Conservation (phyloP, 1,140 invertebrate species). For the Trichonephila inaurata region DNA sequence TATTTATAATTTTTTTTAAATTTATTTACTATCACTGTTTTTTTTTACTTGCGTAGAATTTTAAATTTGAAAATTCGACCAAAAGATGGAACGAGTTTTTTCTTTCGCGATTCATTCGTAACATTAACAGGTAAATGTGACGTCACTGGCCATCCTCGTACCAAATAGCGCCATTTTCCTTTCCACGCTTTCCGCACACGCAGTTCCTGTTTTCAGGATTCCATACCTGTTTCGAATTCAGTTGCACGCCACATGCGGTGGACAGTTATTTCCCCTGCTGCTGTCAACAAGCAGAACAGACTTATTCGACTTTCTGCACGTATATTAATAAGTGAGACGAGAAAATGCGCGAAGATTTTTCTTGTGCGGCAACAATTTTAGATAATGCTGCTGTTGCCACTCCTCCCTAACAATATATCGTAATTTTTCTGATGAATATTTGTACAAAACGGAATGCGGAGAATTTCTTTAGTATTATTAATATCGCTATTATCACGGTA, state of each 20-base stretch:
- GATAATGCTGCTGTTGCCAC: constrained; percentile 60
- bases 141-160: constrained; percentile 56
- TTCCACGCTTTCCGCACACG: constrained; percentile 56
- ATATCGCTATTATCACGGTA: constrained; percentile 45
- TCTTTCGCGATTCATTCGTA: constrained; percentile 29
- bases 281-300: constrained; percentile 10
- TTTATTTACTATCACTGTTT: too few species aligned
- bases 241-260: not conserved
- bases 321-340: not conserved
- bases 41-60: too few species aligned
- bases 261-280: not conserved
- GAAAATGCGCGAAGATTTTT: not conserved
- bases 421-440: constrained; percentile 38
- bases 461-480: not conserved
- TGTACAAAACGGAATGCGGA: constrained; percentile 28
- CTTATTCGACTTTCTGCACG: not conserved
- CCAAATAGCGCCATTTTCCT: constrained; percentile 48
- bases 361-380: not conserved
- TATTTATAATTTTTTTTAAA: too few species aligned
- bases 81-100: not conserved
- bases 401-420: constrained; percentile 3
- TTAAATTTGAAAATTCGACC: not conserved
- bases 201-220: constrained; percentile 73
- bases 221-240: constrained; percentile 66
- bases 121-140: constrained; percentile 51